Evolutionary conservation across 2,797 vertebrate genomes (phyloP), one percentile per base, ranked within the genome.

Genomic region (Cryptoblepharus egeriae): DNA sequence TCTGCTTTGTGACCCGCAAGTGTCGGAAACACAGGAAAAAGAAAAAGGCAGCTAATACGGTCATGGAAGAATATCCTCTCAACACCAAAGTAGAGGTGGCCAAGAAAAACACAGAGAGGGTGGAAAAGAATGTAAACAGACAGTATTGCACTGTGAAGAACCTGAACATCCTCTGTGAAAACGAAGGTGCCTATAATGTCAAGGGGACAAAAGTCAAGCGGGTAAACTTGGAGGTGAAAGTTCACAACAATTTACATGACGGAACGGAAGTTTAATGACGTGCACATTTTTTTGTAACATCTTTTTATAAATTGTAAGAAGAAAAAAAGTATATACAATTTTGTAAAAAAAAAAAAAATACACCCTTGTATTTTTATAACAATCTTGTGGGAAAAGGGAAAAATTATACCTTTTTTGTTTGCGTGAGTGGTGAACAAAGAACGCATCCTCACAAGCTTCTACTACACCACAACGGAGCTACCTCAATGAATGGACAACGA

Each of bases 41-140:
- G 91, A 92, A 93, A 52, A 93, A 90, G 57, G 84, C 95, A 0
- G 4, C 81, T 1, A 91, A 94, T 55, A 80, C 90, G 7, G 0
- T 85, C 22, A 71, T 80, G 0, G 96, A 98, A 91, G 96, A 98
- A 77, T 98, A 97, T 82, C 97, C 98, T 5, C 95, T 99, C 64
- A 99, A 98, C 91, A 98, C 97, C 80, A 98, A 98, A 90, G 96
- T 97, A 89, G 97, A 98, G 81, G 93, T 97, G 71, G 96, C 97
- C 86, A 92, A 96, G 92, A 95, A 96, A 91, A 96, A 93, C 28
- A 2, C 71, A 0, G 94, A 94, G 84, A 92, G 95, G 0, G n/a
- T 94, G 9, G 96, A 96, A 90, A 96, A 95, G 95, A 97, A 97
- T 7, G 91, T 93, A 84, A 96, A 95, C 90, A 94, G 94, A 87